Evolutionary conservation across 2,113 vertebrate species (phyloP).

Genomic region (Chauna torquata): DNA sequence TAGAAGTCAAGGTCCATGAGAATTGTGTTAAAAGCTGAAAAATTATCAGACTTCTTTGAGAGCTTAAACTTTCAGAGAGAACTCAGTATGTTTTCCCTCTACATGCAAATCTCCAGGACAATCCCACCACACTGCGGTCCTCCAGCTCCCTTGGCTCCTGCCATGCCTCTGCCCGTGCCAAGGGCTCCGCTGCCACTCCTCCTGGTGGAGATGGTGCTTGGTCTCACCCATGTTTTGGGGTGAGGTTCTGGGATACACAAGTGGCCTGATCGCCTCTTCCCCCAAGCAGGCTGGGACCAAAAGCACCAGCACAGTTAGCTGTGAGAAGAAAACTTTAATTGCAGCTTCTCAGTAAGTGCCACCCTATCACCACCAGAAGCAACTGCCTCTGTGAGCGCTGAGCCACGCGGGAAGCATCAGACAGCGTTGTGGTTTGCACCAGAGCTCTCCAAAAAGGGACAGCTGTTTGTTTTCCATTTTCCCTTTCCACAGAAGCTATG

Average conservation of each 20-base stretch:
- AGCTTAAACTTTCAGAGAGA: too few species aligned
- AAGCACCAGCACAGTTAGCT: background rate
- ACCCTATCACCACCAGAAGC: background rate
- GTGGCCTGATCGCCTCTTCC: background rate
- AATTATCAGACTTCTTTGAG: background rate
- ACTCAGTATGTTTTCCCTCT: background rate
- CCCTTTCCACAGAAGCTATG: conserved; percentile 27
- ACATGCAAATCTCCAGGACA: background rate
- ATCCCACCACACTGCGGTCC: background rate
- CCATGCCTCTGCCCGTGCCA: accelerated
- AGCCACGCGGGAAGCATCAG: background rate
- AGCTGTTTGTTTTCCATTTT: conserved; percentile 39
- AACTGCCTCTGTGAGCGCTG: background rate
- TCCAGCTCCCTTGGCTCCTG: background rate
- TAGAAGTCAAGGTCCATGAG: background rate
- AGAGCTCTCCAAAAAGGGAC: conserved; percentile 4
- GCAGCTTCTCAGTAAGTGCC: background rate
- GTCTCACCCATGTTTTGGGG: background rate
- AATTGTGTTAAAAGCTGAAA: background rate
- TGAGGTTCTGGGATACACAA: background rate
- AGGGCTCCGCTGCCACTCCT: background rate
- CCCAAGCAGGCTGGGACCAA: background rate
- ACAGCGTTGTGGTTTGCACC: background rate
- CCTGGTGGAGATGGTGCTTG: background rate
- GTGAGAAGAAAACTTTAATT: background rate